Evolutionary conservation across 1,140 invertebrate genomes (phyloP).

Genomic region (Gyrodactylus bullatarudis): DNA sequence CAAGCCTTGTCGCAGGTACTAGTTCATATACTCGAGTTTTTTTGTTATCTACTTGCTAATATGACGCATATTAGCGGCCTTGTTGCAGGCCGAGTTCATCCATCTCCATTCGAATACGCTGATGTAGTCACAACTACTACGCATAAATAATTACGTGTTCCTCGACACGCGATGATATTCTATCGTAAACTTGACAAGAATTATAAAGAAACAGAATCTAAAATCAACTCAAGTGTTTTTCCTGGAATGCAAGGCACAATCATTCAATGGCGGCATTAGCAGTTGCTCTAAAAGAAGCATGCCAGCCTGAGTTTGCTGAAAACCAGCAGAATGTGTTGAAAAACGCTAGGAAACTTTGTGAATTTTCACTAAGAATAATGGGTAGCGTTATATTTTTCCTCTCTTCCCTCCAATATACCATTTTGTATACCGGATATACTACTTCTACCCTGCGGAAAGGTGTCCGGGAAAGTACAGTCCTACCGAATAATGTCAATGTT

Average conservation of each 20-base stretch:
- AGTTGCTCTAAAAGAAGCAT: not conserved
- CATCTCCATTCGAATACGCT: conserved; percentile 57
- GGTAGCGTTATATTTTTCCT: too few relatives aligned
- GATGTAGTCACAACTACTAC: conserved; percentile 78
- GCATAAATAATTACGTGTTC: conserved; percentile 64
- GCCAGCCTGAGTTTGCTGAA: conserved; percentile 36
- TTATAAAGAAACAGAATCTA: conserved; percentile 32
- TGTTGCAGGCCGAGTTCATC: conserved; percentile 47
- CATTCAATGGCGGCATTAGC: conserved; percentile 33
- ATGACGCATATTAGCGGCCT: conserved; percentile 81
- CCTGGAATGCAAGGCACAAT: conserved; percentile 64
- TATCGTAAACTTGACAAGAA: conserved; percentile 13
- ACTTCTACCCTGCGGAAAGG: too few relatives aligned
- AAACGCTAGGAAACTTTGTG: too few relatives aligned
- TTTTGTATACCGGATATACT: too few relatives aligned
- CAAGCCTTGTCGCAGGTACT: too few relatives aligned
- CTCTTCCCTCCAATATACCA: too few relatives aligned
- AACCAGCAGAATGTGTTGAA: conserved; percentile 76
- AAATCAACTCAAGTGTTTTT: conserved; percentile 58
- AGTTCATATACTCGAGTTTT: too few relatives aligned
- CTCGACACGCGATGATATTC: conserved; percentile 24
- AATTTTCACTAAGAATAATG: too few relatives aligned
- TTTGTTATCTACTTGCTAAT: conserved; percentile 49
- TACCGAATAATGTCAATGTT: too few relatives aligned
- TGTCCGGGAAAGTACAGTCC: too few relatives aligned